These are phyloP conservation scores for Meles meles DNA, from an alignment of 2,113 vertebrate species.

Conservation along the genomic window DNA sequence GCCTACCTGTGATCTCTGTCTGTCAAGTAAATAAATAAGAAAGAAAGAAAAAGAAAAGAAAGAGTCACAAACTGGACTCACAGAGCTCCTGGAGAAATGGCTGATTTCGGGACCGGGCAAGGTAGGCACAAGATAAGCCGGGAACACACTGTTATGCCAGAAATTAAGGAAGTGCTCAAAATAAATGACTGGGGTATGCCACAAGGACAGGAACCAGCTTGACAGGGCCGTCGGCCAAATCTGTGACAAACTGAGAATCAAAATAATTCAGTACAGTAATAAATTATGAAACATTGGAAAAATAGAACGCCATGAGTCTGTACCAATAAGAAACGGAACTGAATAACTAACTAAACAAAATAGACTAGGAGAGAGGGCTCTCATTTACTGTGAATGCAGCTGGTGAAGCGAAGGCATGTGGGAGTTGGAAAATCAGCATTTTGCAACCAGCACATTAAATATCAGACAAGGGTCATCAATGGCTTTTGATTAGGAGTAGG, in stretches of 20 bases:
- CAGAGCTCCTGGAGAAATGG: background rate
- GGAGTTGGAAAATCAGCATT: background rate
- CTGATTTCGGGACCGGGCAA: background rate
- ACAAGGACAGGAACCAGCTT: conserved; percentile 2
- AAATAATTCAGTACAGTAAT: background rate
- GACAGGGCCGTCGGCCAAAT: background rate
- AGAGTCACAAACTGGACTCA: background rate
- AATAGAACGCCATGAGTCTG: background rate
- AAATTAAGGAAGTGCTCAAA: conserved; percentile 42
- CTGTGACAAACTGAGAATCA: background rate
- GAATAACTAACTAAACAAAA: background rate
- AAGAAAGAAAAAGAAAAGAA: background rate
- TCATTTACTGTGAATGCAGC: background rate
- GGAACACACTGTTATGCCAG: conserved; percentile 7
- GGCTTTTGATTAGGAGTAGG: background rate
- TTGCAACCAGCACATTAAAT: background rate
- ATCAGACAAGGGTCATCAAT: background rate
- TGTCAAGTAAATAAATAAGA: background rate
- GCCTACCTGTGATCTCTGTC: no score
- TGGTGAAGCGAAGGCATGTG: background rate
- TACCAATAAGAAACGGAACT: background rate
- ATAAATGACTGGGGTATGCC: background rate
- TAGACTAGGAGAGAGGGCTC: background rate
- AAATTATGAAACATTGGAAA: background rate
- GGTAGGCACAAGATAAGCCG: background rate